Evolutionary conservation across 2,797 vertebrate species (phyloP), one percentile per base, ranked within the genome.

Genomic region (Karalla daura): DNA sequence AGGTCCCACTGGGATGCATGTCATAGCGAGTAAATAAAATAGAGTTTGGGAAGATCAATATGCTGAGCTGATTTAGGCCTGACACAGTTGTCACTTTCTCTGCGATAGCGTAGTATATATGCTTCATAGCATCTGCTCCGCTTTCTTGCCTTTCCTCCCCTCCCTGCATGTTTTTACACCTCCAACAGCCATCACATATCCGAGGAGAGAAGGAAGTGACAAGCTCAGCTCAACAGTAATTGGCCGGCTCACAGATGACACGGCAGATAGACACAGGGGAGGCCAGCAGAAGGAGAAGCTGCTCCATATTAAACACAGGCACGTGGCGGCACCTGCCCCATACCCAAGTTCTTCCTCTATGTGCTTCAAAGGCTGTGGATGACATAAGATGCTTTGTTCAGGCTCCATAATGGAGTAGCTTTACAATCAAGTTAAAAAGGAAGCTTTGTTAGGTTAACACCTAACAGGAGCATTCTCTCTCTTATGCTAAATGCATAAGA

Each of bases 161-260:
- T 39, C 33, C 51, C 66, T 21, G 40, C 35, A 45, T 44, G 69
- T 71, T 84, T 77, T 78, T 61, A 66, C 74, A 75, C 74, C 56
- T 81, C 50, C 53, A 80, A 63, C 50, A 68, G 32, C 52, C 76
- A 20, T 84, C 80, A 72, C 51, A 64, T 27, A 64, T 80, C 78
- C 74, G 66, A 37, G 61, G 73, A 78, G 82, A 75, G 69, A 60
- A 74, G 63, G 68, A 77, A 83, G 70, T 79, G 76, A 79, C 80
- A 76, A 71, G 79, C 76, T 80, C 69, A 25, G 78, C 83, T 76
- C 70, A 60, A 30, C 71, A 58, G 67, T 86, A 81, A 89, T 86
- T 84, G 74, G 79, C 77, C 61, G 15, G 53, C 46, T 81, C 11
- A 9, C 49, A 65, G 73, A 69, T 70, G 78, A 71, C 67, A 83